A percentile compares a stretch with the other conserved stretches of the same genome.
Evolutionary conservation across 2,888 invertebrate genomes (phyloP).

Genomic region (Lampropteryx suffumata): DNA sequence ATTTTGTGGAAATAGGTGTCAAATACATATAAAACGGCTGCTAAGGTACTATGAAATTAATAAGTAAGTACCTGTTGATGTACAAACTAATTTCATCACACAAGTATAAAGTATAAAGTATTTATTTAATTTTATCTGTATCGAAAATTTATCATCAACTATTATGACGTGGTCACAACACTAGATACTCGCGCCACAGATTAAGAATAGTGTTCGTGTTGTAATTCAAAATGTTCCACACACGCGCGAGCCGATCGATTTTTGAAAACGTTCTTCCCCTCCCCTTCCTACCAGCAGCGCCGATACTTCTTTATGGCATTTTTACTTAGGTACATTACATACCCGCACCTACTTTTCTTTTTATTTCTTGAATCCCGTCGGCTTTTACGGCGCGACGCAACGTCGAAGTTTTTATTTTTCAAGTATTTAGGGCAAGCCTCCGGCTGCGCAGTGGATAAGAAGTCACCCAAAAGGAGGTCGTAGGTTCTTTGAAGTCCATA

Average conservation of each 20-base stretch:
- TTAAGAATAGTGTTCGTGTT: conserved; percentile 20
- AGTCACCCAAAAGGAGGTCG: not conserved
- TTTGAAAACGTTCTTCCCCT: conserved; percentile 58
- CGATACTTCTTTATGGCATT: conserved; percentile 57
- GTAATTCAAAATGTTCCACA: conserved; percentile 71
- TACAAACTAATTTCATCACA: too few relatives aligned
- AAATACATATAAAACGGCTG: too few relatives aligned
- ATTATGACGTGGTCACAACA: too few relatives aligned
- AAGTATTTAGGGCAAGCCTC: conserved; percentile 2
- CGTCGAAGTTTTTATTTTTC: conserved; percentile 26
- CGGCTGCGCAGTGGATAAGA: not conserved
- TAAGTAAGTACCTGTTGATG: too few relatives aligned
- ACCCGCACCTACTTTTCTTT: conserved; percentile 52
- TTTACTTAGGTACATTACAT: too few relatives aligned
- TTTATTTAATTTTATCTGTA: too few relatives aligned
- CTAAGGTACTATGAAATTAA: too few relatives aligned
- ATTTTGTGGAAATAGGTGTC: too few relatives aligned
- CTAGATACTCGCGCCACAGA: not conserved
- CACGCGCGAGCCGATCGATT: conserved; percentile 76
- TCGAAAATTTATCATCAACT: too few relatives aligned
- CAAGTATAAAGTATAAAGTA: too few relatives aligned
- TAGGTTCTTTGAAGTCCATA: too few relatives aligned
- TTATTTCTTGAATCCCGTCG: conserved; percentile 55
- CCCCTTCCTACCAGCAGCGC: conserved; percentile 46
- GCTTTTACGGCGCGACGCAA: conserved; percentile 48